Evolutionary conservation across 2,888 invertebrate genomes (phyloP).

Genomic region (Zaprionus bogoriensis): DNA sequence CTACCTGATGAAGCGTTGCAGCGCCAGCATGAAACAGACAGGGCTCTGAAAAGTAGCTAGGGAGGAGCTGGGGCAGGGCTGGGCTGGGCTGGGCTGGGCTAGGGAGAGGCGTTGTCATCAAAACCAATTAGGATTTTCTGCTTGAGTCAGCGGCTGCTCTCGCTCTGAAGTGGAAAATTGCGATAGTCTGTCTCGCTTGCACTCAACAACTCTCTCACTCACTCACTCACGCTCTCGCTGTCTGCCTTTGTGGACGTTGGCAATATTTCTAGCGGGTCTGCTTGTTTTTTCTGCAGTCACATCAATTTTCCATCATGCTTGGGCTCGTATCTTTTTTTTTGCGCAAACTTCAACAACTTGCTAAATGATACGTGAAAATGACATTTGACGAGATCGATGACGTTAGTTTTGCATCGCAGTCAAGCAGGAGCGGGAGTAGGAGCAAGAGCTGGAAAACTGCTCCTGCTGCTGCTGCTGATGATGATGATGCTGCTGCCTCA

Average conservation of each 20-base stretch:
- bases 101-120: slow-evolving; percentile 73
- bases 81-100: background rate
- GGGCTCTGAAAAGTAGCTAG: background rate
- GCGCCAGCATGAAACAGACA: slow-evolving; percentile 45
- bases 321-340: slow-evolving; percentile 41
- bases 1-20: slow-evolving; percentile 65
- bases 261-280: slow-evolving; percentile 33
- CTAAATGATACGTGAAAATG: slow-evolving; percentile 83
- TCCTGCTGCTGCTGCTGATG: slow-evolving; percentile 16
- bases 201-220: too few relatives aligned
- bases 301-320: slow-evolving; percentile 75
- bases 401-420: slow-evolving; percentile 70
- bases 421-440: slow-evolving; percentile 20
- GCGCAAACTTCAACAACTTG: slow-evolving; percentile 68
- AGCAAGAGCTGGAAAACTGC: too few relatives aligned
- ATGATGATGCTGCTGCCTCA: slow-evolving; percentile 28
- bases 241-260: slow-evolving; percentile 15
- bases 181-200: slow-evolving; percentile 34
- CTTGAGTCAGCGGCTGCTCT: slow-evolving; percentile 61
- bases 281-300: slow-evolving; percentile 47
- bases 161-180: slow-evolving; percentile 61
- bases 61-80: background rate
- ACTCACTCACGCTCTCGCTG: background rate
- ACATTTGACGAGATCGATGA: slow-evolving; percentile 83
- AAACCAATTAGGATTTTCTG: slow-evolving; percentile 81